Evolutionary conservation across 2,888 invertebrate species (phyloP).

Genomic region (Cosmorhoe ocellata): DNA sequence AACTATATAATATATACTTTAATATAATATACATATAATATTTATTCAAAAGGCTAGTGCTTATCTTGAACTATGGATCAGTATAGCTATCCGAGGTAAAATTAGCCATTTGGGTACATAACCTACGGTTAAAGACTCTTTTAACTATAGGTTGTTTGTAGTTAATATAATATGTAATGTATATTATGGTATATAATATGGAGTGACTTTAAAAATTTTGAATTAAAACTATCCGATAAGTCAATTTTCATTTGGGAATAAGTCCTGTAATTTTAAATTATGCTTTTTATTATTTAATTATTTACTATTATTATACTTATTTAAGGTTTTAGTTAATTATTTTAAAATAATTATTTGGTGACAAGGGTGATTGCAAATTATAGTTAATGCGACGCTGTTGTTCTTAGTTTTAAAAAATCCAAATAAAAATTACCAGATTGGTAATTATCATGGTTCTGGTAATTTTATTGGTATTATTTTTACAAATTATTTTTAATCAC

Average conservation of each 20-base stretch:
- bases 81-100: too few species aligned
- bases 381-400: constrained; percentile 14
- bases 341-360: background rate
- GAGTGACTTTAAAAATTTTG: too few species aligned
- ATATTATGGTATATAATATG: too few species aligned
- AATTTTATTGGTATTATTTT: background rate
- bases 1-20: too few species aligned
- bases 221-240: background rate
- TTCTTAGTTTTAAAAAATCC: constrained; percentile 4
- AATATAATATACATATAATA: too few species aligned
- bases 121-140: too few species aligned
- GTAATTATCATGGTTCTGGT: background rate
- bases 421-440: background rate
- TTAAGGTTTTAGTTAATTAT: constrained; percentile 8
- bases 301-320: too few species aligned
- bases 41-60: too few species aligned
- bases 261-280: constrained; percentile 3
- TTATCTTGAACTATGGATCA: too few species aligned
- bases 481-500: constrained; percentile 16
- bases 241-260: constrained; percentile 1
- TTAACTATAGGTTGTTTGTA: too few species aligned
- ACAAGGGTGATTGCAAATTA: constrained; percentile 25
- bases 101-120: too few species aligned
- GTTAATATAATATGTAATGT: too few species aligned
- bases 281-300: constrained; percentile 8